These are phyloP conservation scores for Anoplopoma fimbria DNA, from an alignment of 2,113 vertebrate genomes.

Conservation along the genomic window DNA sequence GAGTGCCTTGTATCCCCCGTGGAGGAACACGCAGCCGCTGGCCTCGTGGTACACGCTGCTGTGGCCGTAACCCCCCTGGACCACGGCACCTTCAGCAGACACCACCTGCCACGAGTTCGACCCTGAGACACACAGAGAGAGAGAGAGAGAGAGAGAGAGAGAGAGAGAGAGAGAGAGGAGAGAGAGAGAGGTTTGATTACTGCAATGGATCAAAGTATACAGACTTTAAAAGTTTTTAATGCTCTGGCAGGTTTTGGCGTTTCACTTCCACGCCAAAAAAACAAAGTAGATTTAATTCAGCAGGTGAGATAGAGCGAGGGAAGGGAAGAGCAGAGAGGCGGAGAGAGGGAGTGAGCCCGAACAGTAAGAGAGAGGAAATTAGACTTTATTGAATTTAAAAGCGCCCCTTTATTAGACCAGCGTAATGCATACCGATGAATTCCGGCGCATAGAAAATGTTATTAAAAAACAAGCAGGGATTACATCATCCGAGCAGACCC, in stretches of 20 bases:
- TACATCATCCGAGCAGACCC: conserved; percentile 32
- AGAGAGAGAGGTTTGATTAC: conserved; percentile 1
- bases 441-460: conserved; percentile 17
- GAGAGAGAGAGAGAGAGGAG: too few species aligned
- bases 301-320: conserved; percentile 18
- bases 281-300: conserved; percentile 44
- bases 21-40: conserved; percentile 87
- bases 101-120: conserved; percentile 88
- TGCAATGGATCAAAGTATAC: conserved; percentile 30
- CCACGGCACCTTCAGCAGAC: conserved; percentile 86
- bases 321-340: background rate
- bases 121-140: conserved; percentile 71
- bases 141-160: too few species aligned
- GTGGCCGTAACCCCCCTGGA: conserved; percentile 93
- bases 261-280: conserved; percentile 26
- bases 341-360: conserved; percentile 10
- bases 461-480: conserved; percentile 35
- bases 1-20: conserved; percentile 92
- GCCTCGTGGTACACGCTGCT: conserved; percentile 89
- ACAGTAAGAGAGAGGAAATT: conserved; percentile 32
- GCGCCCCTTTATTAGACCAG: conserved; percentile 43
- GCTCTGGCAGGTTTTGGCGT: conserved; percentile 35
- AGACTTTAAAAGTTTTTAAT: conserved; percentile 27
- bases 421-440: conserved; percentile 31
- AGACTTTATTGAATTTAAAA: conserved; percentile 56